Evolutionary conservation across 1,140 invertebrate genomes (phyloP).

Genomic region (Pissodes strobi): DNA sequence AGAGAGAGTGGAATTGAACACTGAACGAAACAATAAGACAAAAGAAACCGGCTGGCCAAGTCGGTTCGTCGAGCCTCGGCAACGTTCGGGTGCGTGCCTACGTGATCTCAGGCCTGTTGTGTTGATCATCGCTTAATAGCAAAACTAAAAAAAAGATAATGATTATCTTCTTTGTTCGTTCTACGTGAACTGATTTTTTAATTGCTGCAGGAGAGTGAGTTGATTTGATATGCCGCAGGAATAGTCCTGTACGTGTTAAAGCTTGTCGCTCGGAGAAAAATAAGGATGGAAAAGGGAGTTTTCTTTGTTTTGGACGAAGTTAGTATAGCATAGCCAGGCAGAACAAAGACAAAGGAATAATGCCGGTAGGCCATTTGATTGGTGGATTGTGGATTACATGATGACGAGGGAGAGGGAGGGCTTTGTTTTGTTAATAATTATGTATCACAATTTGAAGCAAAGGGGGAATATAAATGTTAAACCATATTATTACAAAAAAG

Average conservation of each 20-base stretch:
- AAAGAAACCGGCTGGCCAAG: conserved; percentile 14
- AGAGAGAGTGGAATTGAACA: not conserved
- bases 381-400: no score
- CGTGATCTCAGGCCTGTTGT: conserved; percentile 34
- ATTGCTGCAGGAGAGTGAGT: conserved; percentile 8
- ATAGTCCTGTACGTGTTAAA: not conserved
- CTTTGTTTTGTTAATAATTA: no score
- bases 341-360: not conserved
- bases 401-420: no score
- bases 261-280: no score
- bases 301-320: conserved; percentile 9
- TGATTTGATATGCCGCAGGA: conserved; percentile 1
- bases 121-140: conserved; percentile 18
- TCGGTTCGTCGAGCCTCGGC: not conserved
- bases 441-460: no score
- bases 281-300: not conserved
- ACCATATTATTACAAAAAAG: no score
- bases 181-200: conserved; percentile 20
- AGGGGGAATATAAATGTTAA: no score
- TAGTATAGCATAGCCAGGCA: no score
- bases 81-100: conserved; percentile 26
- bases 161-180: conserved; percentile 26
- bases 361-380: no score
- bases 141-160: conserved; percentile 24
- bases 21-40: no score